phyloP scores from a whole-genome alignment of 2,888 invertebrate species.

The Stictocephala bisonia region DNA sequence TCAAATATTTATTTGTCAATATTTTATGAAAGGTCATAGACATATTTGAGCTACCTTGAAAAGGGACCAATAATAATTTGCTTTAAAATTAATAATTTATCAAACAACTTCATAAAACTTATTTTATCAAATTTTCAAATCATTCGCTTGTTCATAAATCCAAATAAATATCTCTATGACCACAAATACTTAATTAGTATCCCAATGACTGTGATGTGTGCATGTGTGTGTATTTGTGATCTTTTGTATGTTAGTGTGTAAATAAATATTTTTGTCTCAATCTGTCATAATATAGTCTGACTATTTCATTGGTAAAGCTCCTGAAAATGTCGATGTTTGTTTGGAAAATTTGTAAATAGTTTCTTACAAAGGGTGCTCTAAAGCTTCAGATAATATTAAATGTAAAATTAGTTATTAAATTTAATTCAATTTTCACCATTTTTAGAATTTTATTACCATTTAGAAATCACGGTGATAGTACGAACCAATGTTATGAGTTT shows the following conservation, averaged over 20 bases:
- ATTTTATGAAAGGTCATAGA: constrained; percentile 23
- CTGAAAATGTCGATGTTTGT: constrained; percentile 10
- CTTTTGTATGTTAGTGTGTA: constrained; percentile 23
- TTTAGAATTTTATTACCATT: not conserved
- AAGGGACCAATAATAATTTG: constrained; percentile 19
- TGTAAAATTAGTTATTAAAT: not conserved
- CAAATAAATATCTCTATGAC: constrained; percentile 5
- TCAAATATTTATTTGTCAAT: too few species aligned
- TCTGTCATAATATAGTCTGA: constrained; percentile 3
- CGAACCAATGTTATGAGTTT: too few species aligned
- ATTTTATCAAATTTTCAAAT: too few species aligned
- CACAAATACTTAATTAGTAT: not conserved
- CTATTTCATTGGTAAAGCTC: not conserved
- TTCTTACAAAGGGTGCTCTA: constrained; percentile 31
- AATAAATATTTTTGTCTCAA: constrained; percentile 22
- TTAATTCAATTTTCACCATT: not conserved
- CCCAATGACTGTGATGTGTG: constrained; percentile 35
- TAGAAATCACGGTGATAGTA: too few species aligned
- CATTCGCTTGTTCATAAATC: too few species aligned
- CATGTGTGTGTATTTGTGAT: constrained; percentile 5
- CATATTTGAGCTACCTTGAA: constrained; percentile 12
- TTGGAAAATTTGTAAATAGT: constrained; percentile 28
- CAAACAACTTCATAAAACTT: too few species aligned
- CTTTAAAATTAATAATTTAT: too few species aligned
- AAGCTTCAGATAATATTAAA: not conserved